Conservation (phyloP, 2,888 invertebrate species). For the Notodonta ziczac region DNA sequence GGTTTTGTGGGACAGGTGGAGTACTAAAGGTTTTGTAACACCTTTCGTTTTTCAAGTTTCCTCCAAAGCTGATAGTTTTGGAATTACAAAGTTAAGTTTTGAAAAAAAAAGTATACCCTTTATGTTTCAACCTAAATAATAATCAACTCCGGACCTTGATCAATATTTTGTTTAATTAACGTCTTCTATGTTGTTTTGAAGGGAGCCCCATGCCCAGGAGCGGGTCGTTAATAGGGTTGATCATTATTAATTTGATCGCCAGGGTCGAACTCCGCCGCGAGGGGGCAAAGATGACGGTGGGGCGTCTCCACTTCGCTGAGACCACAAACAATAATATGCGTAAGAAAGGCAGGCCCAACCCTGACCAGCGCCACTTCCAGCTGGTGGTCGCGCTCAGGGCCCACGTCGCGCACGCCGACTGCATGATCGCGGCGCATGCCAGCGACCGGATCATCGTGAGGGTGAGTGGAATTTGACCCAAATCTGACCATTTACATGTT, state of each 20-base stretch:
- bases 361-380: conserved; percentile 98
- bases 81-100: too few species aligned
- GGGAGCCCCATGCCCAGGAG: too few species aligned
- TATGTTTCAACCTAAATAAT: neutral
- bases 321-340: conserved; percentile 99
- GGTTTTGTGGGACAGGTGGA: too few species aligned
- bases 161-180: too few species aligned
- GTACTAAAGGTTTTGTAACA: too few species aligned
- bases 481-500: too few species aligned
- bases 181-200: too few species aligned
- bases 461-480: conserved; percentile 82
- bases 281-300: conserved; percentile 97
- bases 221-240: too few species aligned
- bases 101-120: too few species aligned
- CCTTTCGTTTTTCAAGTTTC: too few species aligned
- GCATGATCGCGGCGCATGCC: conserved; percentile 93
- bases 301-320: conserved; percentile 98
- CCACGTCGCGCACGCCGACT: conserved; percentile 91
- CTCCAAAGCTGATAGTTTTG: too few species aligned
- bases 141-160: too few species aligned
- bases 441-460: conserved; percentile 98
- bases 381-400: conserved; percentile 97
- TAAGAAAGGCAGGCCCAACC: conserved; percentile 99
- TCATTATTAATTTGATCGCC: conserved; percentile 4
- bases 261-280: conserved; percentile 94